Evolutionary conservation across 1,140 invertebrate genomes (phyloP), one percentile per base, ranked within the genome.

Genomic region (Hylaeus volcanicus): DNA sequence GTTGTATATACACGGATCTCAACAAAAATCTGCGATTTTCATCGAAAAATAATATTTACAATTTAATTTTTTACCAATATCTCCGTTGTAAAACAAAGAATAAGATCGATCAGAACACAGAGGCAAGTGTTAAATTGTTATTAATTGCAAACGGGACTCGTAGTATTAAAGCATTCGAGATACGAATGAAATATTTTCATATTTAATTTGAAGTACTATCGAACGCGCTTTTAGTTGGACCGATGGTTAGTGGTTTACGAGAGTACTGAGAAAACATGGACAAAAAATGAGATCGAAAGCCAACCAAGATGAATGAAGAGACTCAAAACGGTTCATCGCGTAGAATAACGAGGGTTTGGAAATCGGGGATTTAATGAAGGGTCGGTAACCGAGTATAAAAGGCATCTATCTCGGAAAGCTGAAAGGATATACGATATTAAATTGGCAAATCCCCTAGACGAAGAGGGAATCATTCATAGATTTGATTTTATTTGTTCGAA

Each of bases 291-390:
- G 68, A n/a, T 58, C 61, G 78, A 80, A 48, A 39, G 64, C 39
- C 51, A 60, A 14, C 12, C 39, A 45, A 77, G 45, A 53, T 74
- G 85, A 75, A 83, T 65, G 63, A 60, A 72, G 77, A 88, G 78
- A 79, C 56, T 41, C 51, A 76, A 86, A 88, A 80, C 82, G 76
- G 83, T 86, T 89, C 85, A 87, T 88, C 83, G 86, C 77, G 64
- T 70, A 79, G 88, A 85, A 91, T 90, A 89, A 85, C 85, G 88
- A 87, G 76, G 80, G 77, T 84, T 86, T 81, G 64, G 79, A 85
- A 85, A 82, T 70, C 74, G 79, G 74, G 71, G 51, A 86, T 86
- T 82, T 86, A 86, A 86, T 78, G 84, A 86, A 86, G 75, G 78
- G 72, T 71, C 55, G 51, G 82, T 86, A 86, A 86, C 74, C 80